Conservation (phyloP, 37 sponge, comb jelly and placozoan genomes). For the Oscarella lobularis region DNA sequence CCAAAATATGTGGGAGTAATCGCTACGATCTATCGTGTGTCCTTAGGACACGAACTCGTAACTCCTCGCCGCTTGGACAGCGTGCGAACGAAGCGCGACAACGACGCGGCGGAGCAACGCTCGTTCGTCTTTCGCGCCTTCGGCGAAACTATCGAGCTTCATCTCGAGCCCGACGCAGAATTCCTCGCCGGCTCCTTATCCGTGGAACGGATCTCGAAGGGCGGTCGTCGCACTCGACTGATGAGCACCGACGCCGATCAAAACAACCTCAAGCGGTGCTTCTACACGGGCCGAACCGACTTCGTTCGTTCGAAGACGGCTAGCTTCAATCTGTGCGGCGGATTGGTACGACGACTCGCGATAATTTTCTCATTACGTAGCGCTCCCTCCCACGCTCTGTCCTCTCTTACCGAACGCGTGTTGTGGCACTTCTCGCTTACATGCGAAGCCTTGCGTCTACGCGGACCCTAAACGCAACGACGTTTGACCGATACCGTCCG, state of each 20-base stretch:
- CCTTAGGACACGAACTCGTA: no score
- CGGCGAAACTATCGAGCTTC: conserved; percentile 8
- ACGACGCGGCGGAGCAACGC: background rate
- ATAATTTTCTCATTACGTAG: no score
- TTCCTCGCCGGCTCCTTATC: background rate
- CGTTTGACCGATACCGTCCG: no score
- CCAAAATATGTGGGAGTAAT: no score
- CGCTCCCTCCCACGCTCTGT: no score
- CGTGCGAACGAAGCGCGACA: no score
- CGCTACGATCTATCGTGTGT: no score
- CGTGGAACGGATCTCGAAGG: conserved; percentile 14
- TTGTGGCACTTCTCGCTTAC: no score
- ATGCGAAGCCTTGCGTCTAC: no score
- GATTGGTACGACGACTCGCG: no score
- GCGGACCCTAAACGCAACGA: no score
- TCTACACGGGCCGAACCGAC: background rate
- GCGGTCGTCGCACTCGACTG: background rate
- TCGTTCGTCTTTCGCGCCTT: conserved; percentile 10
- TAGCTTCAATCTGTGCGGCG: background rate
- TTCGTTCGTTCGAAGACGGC: background rate
- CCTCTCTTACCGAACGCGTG: background rate
- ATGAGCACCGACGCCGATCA: background rate
- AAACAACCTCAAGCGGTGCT: background rate
- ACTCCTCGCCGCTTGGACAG: no score
- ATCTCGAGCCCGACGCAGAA: background rate